Evolutionary conservation across 2,797 vertebrate species (phyloP), one percentile per base, ranked within the genome.

Genomic region (Miichthys miiuy): DNA sequence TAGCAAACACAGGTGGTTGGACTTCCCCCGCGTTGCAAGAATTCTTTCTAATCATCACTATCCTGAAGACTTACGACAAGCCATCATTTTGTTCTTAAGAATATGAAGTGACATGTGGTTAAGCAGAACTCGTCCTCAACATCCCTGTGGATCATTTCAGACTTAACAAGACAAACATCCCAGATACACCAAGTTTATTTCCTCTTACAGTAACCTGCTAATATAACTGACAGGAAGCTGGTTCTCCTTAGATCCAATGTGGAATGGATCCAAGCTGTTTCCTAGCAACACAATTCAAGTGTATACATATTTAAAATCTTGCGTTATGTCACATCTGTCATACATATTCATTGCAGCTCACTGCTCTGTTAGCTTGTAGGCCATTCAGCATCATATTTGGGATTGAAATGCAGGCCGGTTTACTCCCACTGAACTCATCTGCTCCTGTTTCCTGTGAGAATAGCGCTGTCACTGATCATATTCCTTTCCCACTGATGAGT

Each of bases 1-100:
- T 64, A 50, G 75, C 80, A 86, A 86, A 85, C 75, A 73, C 87
- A 90, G 90, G 79, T 91, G 90, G 64, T 34, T 64, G 34, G 72
- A 61, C 65, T 83, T 82, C 77, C 80, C 61, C 56, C 62, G 30
- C 74, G 50, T 67, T 52, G 46, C 68, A 63, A 2, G 52, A 76
- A 62, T 75, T 30, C 50, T 62, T 70, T 85, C 78, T 60, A 79
- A 72, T 81, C 51, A 64, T n/a, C 23, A 2, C 17, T 52, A 6
- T 58, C 56, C 46, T 48, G 61, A 67, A 48, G 34, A 67, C n/a
- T 18, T 6, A 21, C 5, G 51, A 1, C 62, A 9, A 68, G 47
- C 21, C 17, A 5, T 77, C 10, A 66, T 80, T 79, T 76, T 70
- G 69, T 85, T 71, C 21, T 52, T 34, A 10, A 23, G 25, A 77